phyloP scores from a whole-genome alignment of 1,140 invertebrate species.

The Trichonephila clavipes region DNA sequence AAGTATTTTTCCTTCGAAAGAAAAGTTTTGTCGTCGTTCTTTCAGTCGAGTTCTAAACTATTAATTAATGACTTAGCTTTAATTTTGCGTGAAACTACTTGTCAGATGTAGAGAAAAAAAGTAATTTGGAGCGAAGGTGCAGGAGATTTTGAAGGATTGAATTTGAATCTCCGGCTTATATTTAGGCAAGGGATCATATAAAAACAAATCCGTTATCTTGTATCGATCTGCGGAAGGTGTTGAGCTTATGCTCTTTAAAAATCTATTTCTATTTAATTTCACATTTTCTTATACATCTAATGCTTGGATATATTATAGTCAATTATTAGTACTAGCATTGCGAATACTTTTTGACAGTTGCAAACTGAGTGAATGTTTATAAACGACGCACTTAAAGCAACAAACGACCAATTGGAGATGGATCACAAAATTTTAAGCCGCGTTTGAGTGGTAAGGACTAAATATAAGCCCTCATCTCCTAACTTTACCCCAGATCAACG shows the following conservation, averaged over 20 bases:
- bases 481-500: too few species aligned
- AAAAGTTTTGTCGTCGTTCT: conserved; percentile 54
- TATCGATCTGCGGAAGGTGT: not conserved
- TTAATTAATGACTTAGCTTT: conserved; percentile 61
- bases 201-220: not conserved
- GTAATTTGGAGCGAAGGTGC: not conserved
- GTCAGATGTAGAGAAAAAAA: conserved; percentile 15
- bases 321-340: too few species aligned
- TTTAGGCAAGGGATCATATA: not conserved
- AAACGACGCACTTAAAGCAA: too few species aligned
- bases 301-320: too few species aligned
- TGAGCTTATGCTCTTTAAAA: not conserved
- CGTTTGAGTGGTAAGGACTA: too few species aligned
- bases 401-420: too few species aligned
- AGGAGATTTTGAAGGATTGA: conserved; percentile 30
- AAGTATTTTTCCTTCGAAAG: conserved; percentile 34
- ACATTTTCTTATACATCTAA: too few species aligned
- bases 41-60: conserved; percentile 53
- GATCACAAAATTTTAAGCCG: too few species aligned
- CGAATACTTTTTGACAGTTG: too few species aligned
- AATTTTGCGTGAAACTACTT: conserved; percentile 60
- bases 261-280: not conserved
- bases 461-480: too few species aligned
- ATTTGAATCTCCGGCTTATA: conserved; percentile 7
- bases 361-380: too few species aligned